phyloP scores from a whole-genome alignment of 2,113 vertebrate genomes.

The Lampris megalopsis region DNA sequence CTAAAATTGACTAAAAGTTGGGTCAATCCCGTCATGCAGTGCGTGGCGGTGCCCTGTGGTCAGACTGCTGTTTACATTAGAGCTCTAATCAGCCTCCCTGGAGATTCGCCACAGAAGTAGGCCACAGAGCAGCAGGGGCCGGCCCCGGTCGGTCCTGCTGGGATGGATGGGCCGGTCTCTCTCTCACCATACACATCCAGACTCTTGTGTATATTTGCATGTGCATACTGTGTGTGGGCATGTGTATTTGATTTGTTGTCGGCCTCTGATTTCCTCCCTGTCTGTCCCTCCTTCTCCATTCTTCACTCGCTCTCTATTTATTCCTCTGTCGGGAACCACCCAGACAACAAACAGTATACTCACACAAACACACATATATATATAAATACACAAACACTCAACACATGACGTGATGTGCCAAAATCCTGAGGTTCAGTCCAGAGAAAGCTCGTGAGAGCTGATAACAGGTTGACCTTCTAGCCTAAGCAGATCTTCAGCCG shows the following conservation, averaged over 20 bases:
- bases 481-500: not conserved
- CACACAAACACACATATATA: constrained; percentile 12
- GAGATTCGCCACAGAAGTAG: constrained; percentile 76
- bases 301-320: not conserved
- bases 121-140: constrained; percentile 69
- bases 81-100: constrained; percentile 81
- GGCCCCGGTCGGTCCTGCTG: constrained; percentile 40
- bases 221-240: not conserved
- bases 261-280: not conserved
- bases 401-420: not conserved
- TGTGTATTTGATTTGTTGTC: not conserved
- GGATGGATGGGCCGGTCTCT: constrained; percentile 45
- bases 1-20: constrained; percentile 71
- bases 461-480: constrained; percentile 16
- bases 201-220: not conserved
- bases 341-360: not conserved
- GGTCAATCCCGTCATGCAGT: constrained; percentile 78
- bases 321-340: not conserved
- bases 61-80: constrained; percentile 82
- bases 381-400: constrained; percentile 1
- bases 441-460: constrained; percentile 27
- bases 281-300: not conserved
- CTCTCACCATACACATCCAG: constrained; percentile 30
- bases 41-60: constrained; percentile 73
- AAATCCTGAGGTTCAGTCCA: not conserved